These are phyloP conservation scores for Sebastes iracundus DNA, from an alignment of 2,797 vertebrate genomes.

Conservation along the genomic window DNA sequence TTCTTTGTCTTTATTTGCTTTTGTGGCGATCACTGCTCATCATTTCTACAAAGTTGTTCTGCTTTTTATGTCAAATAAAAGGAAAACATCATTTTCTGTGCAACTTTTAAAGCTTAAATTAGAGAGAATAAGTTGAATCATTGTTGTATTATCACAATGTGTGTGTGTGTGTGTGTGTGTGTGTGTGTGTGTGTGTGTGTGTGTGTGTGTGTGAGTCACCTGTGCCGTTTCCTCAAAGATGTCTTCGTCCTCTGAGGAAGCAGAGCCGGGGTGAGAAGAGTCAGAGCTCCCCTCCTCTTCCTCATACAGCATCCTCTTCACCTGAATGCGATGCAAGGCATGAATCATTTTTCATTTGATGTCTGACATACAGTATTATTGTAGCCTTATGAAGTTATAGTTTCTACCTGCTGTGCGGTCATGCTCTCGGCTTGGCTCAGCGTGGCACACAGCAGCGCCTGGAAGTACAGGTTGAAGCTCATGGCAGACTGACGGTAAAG, in stretches of 20 bases:
- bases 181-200: background rate
- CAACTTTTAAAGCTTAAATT: background rate
- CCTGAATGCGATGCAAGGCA: conserved; percentile 53
- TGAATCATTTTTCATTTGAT: background rate
- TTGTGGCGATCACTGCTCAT: background rate
- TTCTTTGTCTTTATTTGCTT: background rate
- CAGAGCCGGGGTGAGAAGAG: conserved; percentile 93
- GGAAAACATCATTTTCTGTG: background rate
- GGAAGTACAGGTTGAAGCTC: conserved; percentile 98
- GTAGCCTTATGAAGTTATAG: no score
- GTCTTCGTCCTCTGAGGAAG: conserved; percentile 96
- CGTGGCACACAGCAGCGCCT: conserved; percentile 91
- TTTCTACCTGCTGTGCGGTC: conserved; percentile 86
- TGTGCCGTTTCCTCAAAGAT: conserved; percentile 98
- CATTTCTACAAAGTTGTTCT: background rate
- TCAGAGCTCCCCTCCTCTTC: conserved; percentile 94
- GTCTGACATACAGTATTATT: no score
- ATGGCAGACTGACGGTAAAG: conserved; percentile 96
- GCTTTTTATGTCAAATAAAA: background rate
- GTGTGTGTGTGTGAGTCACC: conserved; percentile 63
- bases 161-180: background rate
- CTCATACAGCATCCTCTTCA: conserved; percentile 93
- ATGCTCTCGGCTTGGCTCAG: conserved; percentile 92
- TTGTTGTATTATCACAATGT: background rate
- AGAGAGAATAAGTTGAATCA: background rate